Evolutionary conservation across 1,140 invertebrate species (phyloP), one percentile per base, ranked within the genome.

Genomic region (Monochamus saltuarius): DNA sequence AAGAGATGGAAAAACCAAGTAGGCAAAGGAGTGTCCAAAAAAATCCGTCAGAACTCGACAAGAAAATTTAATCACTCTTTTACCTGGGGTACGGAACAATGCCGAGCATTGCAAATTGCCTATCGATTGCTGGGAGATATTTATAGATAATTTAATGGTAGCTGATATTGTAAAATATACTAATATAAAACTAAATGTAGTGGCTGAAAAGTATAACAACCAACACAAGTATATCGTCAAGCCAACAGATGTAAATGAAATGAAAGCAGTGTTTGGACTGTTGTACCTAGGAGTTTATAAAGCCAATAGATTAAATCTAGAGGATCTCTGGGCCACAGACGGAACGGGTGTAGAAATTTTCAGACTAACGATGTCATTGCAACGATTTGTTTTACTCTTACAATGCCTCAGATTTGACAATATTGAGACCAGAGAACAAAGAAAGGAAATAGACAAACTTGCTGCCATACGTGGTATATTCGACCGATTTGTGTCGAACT

Each of bases 341-440:
- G 67, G 71, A 38, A 69, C 51, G 57, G 74, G 67, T 36, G 46
- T 73, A 54, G 69, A 68, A 64, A 64, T 68, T 54, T 73, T 73
- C 66, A 35, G 62, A 36, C 56, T 69, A 7, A 68, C 67, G 22
- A 74, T 75, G 73, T 65, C 56, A 59, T 58, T 69, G 39, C 68
- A 71, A 59, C 55, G 69, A 35, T 72, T 73, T 60, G 39, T 13
- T 49, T 47, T 56, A 16, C 16, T 56, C 11, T 34, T 43, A n/a
- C 16, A 4, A n/a, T 61, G 52, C 49, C 22, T 29, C 22, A 56
- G 53, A 35, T 56, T 56, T 43, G 42, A 56, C 43, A 17, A 56
- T 39, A 45, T 42, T n/a, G 40, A 17, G 14, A 45, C 38, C 13
- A 42, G 53, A 14, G 53, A 43, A 10, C 38, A 42, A 43, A 56